Conservation (phyloP, 2,888 invertebrate genomes). For the Trypoxylon attenuatum region DNA sequence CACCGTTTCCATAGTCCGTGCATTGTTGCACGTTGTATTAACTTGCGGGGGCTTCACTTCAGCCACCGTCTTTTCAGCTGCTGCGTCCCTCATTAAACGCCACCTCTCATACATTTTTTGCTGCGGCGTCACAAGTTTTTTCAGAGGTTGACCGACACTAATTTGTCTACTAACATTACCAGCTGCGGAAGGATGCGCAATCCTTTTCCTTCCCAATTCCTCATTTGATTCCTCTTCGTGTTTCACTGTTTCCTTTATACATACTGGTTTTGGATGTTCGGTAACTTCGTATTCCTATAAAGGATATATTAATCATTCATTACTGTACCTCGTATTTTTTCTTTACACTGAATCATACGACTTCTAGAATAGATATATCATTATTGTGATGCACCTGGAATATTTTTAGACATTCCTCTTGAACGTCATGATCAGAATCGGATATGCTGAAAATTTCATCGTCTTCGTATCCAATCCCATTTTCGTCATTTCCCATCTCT, state of each 20-base stretch:
- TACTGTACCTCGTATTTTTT: neutral
- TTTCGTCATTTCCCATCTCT: constrained; percentile 20
- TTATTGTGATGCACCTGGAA: constrained; percentile 80
- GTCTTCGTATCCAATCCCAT: constrained; percentile 29
- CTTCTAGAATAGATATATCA: neutral
- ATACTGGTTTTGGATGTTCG: constrained; percentile 61
- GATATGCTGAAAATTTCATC: constrained; percentile 74
- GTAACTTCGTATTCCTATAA: constrained; percentile 68
- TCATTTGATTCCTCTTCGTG: constrained; percentile 56
- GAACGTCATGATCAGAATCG: constrained; percentile 82
- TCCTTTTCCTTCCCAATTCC: constrained; percentile 79
- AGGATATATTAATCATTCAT: constrained; percentile 10
- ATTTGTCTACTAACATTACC: constrained; percentile 52
- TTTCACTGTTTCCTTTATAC: constrained; percentile 52
- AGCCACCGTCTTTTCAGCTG: constrained; percentile 41
- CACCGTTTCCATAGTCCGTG: neutral
- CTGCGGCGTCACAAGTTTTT: constrained; percentile 63
- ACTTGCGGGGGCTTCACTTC: neutral
- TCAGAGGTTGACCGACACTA: constrained; percentile 58
- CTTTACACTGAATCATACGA: neutral
- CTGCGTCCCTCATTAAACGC: constrained; percentile 64
- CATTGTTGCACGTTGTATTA: neutral
- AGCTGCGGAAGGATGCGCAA: constrained; percentile 79
- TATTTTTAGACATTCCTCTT: constrained; percentile 89
- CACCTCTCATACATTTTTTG: constrained; percentile 70